Base-by-base conservation (phyloP, 2,888 invertebrate species). In the Empis livida region DNA sequence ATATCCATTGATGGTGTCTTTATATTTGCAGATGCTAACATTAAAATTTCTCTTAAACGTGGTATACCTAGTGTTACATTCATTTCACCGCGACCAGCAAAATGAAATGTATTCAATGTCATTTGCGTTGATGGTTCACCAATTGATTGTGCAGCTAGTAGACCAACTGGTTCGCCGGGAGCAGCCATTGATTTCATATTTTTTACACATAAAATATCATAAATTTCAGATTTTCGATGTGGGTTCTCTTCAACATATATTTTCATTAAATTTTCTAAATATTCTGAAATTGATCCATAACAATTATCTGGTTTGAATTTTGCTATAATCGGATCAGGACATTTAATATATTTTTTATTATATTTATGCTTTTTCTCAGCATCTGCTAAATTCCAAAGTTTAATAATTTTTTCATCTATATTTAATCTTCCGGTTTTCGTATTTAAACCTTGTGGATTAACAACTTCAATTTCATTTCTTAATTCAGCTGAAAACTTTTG, bases 21-120 rank as follows among this genome's bases (percentile, higher is more conserved):
- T 11, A 96, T 87, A 51, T 83, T 85, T n/a, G 79, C 80, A 1
- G 92, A 87, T 0, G 95, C 96, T 59, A 85, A 83, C 96, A 99
- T 97, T 1, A 99, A 73, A 57, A 99, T 94, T 77, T 99, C 99
- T 57, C 95, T 73, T 6, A 99, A 75, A 57, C 99, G 81, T 0
- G 99, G 99, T 58, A 99, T 97, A 75, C 99, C 99, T n/a, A 99
- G 76, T 0, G 99, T 99, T 0, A 99, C 97, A 74, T 99, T 99
- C 96, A 99, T 99, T 71, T 99, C 99, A 74, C 97, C 96, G 71
- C 96, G 83, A 63, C 99, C 99, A 59, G 99, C 99, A 68, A 99
- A 99, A 65, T 99, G 99, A 71, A 99, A 99, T 38, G 99, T 99
- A 69, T 99, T 99, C 64, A 99, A 72, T 60, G 99, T 99, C 99